phyloP scores from a whole-genome alignment of 2,113 vertebrate species.

The Sphaerodactylus townsendi region DNA sequence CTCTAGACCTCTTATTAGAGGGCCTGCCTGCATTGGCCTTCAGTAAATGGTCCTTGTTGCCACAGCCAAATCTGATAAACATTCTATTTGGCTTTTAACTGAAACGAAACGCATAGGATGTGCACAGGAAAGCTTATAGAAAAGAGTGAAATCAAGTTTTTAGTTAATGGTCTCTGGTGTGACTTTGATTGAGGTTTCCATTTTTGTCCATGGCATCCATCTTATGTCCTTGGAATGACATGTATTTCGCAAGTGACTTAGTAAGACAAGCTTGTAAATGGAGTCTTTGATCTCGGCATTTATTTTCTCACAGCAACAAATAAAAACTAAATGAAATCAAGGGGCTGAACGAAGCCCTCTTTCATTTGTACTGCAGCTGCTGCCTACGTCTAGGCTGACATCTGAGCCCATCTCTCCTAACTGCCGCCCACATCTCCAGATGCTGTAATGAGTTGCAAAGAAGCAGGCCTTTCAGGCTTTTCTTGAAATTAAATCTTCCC shows the following conservation, averaged over 20 bases:
- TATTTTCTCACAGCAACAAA: constrained; percentile 64
- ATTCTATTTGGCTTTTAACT: neutral
- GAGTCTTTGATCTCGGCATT: constrained; percentile 68
- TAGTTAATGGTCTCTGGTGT: constrained; percentile 23
- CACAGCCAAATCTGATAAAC: neutral
- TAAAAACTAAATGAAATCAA: constrained; percentile 58
- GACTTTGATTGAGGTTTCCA: constrained; percentile 44
- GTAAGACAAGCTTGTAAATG: constrained; percentile 55
- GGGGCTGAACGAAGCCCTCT: constrained; percentile 55
- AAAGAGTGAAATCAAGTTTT: neutral
- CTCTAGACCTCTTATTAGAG: too few species aligned
- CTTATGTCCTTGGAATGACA: constrained; percentile 57
- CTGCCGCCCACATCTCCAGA: constrained; percentile 31
- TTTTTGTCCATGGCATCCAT: constrained; percentile 43
- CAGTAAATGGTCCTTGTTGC: neutral
- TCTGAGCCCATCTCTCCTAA: constrained; percentile 9
- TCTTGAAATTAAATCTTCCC: constrained; percentile 37
- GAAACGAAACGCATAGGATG: neutral
- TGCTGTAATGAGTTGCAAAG: constrained; percentile 23
- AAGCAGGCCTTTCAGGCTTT: constrained; percentile 19
- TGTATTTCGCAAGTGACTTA: constrained; percentile 53
- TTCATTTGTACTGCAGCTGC: constrained; percentile 59
- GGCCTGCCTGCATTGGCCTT: too few species aligned
- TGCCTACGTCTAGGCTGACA: constrained; percentile 33
- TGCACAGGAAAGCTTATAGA: neutral